A percentile compares a stretch with the other conserved stretches of the same genome.
phyloP scores from a whole-genome alignment of 1,140 invertebrate genomes.

The Nebria ingens region DNA sequence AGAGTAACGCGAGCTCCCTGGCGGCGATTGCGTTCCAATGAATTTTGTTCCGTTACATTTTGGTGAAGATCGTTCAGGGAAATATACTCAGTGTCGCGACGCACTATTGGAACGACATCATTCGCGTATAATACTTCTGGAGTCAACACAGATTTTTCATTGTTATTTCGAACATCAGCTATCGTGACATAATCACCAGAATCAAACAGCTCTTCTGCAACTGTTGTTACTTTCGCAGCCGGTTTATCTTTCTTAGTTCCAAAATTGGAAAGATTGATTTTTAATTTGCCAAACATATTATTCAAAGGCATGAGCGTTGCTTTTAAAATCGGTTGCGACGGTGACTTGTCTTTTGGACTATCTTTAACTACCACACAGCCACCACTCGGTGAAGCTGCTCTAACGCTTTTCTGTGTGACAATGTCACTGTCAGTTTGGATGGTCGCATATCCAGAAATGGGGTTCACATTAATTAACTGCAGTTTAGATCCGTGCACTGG shows the following conservation, averaged over 20 bases:
- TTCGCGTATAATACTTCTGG: constrained; percentile 43
- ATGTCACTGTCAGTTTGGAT: no score
- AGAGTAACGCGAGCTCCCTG: constrained; percentile 72
- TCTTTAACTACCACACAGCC: constrained; percentile 32
- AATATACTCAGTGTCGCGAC: constrained; percentile 62
- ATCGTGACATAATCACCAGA: constrained; percentile 76
- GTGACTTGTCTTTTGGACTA: constrained; percentile 22
- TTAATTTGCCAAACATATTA: constrained; percentile 51
- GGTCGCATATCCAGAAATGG: constrained; percentile 43
- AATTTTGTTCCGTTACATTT: constrained; percentile 36
- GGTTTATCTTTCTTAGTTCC: constrained; percentile 36
- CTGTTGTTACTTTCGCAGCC: constrained; percentile 26
- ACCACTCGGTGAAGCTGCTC: constrained; percentile 32
- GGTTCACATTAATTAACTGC: constrained; percentile 41
- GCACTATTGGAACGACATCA: constrained; percentile 38
- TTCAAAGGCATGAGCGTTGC: constrained; percentile 43
- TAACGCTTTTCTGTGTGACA: constrained; percentile 16
- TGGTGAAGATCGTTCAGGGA: constrained; percentile 61
- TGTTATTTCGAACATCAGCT: constrained; percentile 67
- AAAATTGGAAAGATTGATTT: constrained; percentile 45
- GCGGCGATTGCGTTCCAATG: constrained; percentile 37
- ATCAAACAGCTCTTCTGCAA: constrained; percentile 36
- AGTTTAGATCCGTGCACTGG: constrained; percentile 34
- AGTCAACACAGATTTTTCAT: constrained; percentile 41
- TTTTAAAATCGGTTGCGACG: constrained; percentile 34